phyloP scores from a whole-genome alignment of 1,140 invertebrate species.

The Heliconius eleuchia region DNA sequence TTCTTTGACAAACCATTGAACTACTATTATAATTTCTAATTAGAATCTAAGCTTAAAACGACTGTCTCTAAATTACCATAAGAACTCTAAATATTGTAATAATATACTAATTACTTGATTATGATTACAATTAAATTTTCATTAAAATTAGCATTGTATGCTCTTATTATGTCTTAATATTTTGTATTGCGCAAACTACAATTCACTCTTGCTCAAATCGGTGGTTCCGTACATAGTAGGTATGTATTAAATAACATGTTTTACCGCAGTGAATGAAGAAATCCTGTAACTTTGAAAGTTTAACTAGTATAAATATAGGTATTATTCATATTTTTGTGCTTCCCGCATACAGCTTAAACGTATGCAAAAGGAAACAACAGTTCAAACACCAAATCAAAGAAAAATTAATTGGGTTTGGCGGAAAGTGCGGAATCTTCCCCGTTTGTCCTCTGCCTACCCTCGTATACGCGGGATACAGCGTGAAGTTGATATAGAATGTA shows the following conservation, averaged over 20 bases:
- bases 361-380: not conserved
- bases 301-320: too few species aligned
- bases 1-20: too few species aligned
- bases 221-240: not conserved
- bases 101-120: not conserved
- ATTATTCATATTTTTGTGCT: not conserved
- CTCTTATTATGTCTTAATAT: not conserved
- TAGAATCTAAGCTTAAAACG: too few species aligned
- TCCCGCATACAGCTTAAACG: not conserved
- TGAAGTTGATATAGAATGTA: too few species aligned
- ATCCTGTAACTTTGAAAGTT: not conserved
- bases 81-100: not conserved
- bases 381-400: too few species aligned
- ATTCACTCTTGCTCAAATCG: not conserved
- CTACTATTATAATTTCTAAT: too few species aligned
- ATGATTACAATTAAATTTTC: not conserved
- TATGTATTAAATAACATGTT: not conserved
- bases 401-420: too few species aligned
- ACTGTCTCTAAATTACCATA: not conserved
- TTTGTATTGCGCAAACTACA: not conserved
- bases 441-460: too few species aligned
- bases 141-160: slow-evolving; percentile 2
- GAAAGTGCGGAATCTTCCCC: too few species aligned
- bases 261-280: not conserved
- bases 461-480: too few species aligned